Conservation (phyloP, 2,797 vertebrate species). For the Melanogrammus aeglefinus region DNA sequence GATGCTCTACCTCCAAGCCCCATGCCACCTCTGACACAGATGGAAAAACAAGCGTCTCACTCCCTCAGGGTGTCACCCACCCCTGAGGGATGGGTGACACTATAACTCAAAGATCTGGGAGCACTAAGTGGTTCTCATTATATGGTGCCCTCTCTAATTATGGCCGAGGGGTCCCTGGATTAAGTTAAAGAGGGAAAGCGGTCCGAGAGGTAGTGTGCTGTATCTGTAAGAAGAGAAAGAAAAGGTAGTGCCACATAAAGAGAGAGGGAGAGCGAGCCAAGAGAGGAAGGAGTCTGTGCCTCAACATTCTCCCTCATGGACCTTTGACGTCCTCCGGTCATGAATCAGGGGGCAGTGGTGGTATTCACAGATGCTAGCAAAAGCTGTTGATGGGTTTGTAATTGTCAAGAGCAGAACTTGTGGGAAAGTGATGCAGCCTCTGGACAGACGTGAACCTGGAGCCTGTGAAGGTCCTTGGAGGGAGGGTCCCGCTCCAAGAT, state of each 20-base stretch:
- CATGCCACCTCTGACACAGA: constrained; percentile 56
- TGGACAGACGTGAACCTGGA: constrained; percentile 50
- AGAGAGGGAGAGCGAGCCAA: not conserved
- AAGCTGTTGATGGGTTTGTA: not conserved
- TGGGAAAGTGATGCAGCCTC: constrained; percentile 57
- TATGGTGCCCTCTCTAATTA: not conserved
- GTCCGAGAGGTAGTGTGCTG: not conserved
- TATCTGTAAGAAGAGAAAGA: not conserved
- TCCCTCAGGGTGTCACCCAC: constrained; percentile 24
- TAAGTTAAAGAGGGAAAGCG: not conserved
- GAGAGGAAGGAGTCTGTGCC: not conserved
- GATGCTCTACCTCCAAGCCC: constrained; percentile 54
- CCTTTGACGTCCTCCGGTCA: not conserved
- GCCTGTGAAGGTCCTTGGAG: constrained; percentile 40
- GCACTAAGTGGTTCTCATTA: constrained; percentile 12
- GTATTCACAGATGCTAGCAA: not conserved
- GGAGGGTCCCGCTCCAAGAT: not conserved
- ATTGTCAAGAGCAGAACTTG: constrained; percentile 34
- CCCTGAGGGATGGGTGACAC: constrained; percentile 18
- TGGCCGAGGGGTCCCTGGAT: not conserved
- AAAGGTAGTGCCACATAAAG: not conserved
- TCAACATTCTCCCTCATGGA: not conserved
- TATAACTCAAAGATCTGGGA: constrained; percentile 19
- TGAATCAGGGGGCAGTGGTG: not conserved
- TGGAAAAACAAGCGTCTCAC: constrained; percentile 49